phyloP scores from a whole-genome alignment of 2,113 vertebrate genomes.

The Plecotus auritus region DNA sequence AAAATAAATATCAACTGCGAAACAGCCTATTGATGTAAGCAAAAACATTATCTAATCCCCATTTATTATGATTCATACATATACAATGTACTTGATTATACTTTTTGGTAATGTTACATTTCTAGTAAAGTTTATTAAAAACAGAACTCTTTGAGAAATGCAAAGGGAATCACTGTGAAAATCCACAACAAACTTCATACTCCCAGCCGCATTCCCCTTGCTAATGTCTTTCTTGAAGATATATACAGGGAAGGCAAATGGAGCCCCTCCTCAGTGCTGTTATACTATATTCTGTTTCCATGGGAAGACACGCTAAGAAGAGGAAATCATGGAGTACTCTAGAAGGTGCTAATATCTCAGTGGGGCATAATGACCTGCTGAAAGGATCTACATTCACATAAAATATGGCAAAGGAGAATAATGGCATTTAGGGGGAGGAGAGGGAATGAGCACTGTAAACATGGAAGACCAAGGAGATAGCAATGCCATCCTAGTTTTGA shows the following conservation, averaged over 20 bases:
- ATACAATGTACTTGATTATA: slow-evolving; percentile 67
- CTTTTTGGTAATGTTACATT: slow-evolving; percentile 67
- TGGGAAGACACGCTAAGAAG: slow-evolving; percentile 54
- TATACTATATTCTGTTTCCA: slow-evolving; percentile 67
- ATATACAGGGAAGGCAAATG: slow-evolving; percentile 49
- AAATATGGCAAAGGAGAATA: slow-evolving; percentile 18
- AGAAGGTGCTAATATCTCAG: slow-evolving; percentile 73
- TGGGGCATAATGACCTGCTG: slow-evolving; percentile 66
- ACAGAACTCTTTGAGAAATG: slow-evolving; percentile 60
- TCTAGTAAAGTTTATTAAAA: slow-evolving; percentile 79
- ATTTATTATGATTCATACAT: slow-evolving; percentile 69
- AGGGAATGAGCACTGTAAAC: background rate
- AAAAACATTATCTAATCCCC: slow-evolving; percentile 66
- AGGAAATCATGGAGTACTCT: slow-evolving; percentile 70
- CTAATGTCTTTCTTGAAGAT: slow-evolving; percentile 59
- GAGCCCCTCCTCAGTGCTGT: slow-evolving; percentile 48
- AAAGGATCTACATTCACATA: slow-evolving; percentile 64
- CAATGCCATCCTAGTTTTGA: background rate
- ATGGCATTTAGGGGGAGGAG: slow-evolving; percentile 30
- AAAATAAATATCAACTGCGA: slow-evolving; percentile 63
- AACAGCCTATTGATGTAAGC: slow-evolving; percentile 63
- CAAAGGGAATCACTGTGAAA: slow-evolving; percentile 69
- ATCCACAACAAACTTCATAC: slow-evolving; percentile 58
- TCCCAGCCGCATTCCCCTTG: slow-evolving; percentile 30
- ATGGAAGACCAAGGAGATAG: background rate